Base-by-base conservation (phyloP, 2,113 vertebrate species). In the Chrysochloris asiatica region DNA sequence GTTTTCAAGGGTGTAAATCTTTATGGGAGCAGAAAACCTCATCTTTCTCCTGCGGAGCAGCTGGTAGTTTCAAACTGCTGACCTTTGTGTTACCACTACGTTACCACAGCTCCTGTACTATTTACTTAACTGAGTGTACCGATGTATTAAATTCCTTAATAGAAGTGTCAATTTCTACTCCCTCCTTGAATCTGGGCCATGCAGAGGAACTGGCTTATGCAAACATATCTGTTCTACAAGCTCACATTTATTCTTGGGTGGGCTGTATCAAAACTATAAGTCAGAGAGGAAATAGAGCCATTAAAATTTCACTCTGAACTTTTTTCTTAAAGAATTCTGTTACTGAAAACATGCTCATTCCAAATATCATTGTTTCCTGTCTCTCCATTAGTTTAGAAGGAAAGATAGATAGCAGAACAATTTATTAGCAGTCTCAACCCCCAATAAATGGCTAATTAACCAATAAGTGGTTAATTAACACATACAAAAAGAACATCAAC, bases 261-360 rank as follows among this genome's bases (percentile, higher is more conserved):
- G 28, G 4, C 4, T 17, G 14, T 54, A 10, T 6, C 47, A 52
- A 47, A 22, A 41, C 3, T 0, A 1, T 3, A 4, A 8, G 19
- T 8, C 16, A 17, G 16, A 1, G 8, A 22, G 26, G 28, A 30
- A 43, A 14, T 9, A 43, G 22, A 21, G 4, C 69, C 38, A 72
- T 73, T 36, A 47, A 13, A 3, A 11, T 48, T 6, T 69, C 13
- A 83, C 36, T 5, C 6, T 5, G 10, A 47, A 36, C 21, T 43
- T 16, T 16, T 90, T 75, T 93, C 63, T 75, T 28, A 5, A 83
- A 13, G 28, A 56, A 6, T 17, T 67, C 9, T 76, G 50, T 63
- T 79, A 52, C 13, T 79, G 54, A 88, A 21, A 76, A 21, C 28
- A 54, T 75, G 33, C 26, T 79, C 28, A 24, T 13, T 76, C 77